A percentile compares a stretch with the other conserved stretches of the same genome.
These are phyloP conservation scores for Spinus olivaceus DNA, from an alignment of 2,797 vertebrate genomes.

Conservation along the genomic window DNA sequence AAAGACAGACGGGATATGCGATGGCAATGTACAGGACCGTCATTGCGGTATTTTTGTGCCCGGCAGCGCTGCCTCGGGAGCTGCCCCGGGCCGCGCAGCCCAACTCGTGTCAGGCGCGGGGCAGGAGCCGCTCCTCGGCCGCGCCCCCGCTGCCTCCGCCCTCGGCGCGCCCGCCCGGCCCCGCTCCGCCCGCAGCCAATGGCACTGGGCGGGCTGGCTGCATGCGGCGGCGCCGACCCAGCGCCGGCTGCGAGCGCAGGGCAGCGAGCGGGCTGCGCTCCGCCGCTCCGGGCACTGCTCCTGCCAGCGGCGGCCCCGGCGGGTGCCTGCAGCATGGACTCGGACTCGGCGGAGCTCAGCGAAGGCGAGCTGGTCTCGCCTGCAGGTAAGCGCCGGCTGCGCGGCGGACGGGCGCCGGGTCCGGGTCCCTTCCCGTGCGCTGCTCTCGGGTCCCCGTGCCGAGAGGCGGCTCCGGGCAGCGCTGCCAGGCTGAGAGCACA, in stretches of 20 bases:
- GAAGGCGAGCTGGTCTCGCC: slow-evolving; percentile 86
- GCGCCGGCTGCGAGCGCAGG: background rate
- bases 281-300: background rate
- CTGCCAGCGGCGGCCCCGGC: background rate
- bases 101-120: background rate
- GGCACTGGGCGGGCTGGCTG: slow-evolving; percentile 6
- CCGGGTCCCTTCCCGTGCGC: too few species aligned
- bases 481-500: background rate
- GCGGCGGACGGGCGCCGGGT: background rate
- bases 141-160: slow-evolving; percentile 37
- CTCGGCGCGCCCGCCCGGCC: background rate
- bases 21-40: rapidly evolving
- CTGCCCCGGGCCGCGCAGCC: background rate
- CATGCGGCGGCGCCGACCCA: background rate
- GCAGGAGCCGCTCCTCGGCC: background rate
- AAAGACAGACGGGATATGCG: too few species aligned
- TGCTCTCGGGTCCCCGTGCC: background rate
- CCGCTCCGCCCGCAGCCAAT: slow-evolving; percentile 38
- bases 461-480: background rate
- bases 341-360: slow-evolving; percentile 94
- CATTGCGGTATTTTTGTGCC: rapidly evolving
- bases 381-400: slow-evolving; percentile 79
- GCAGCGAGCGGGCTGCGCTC: background rate
- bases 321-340: slow-evolving; percentile 84
- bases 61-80: rapidly evolving